Conservation (phyloP, 2,113 vertebrate species). For the Crypturellus undulatus region DNA sequence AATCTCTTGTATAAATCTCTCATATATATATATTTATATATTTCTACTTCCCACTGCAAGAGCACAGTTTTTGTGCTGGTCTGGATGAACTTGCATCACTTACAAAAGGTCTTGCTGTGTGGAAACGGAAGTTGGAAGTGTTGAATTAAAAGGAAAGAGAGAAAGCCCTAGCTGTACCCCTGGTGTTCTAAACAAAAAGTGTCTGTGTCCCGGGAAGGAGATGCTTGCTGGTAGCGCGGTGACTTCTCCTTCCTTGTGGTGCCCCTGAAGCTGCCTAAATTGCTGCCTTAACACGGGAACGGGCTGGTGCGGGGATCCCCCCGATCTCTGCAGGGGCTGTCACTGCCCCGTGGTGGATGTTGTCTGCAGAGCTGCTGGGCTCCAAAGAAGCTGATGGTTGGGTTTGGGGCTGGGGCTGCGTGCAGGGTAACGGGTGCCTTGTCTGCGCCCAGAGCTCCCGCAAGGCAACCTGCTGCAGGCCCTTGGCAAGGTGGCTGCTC, state of each 20-base stretch:
- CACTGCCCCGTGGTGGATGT: too few relatives aligned
- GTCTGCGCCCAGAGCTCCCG: too few relatives aligned
- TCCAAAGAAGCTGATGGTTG: too few relatives aligned
- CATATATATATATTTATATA: too few relatives aligned
- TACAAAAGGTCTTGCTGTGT: neutral
- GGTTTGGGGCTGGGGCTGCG: too few relatives aligned
- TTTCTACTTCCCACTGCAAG: neutral
- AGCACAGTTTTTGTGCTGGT: neutral
- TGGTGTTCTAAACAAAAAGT: neutral
- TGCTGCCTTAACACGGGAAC: neutral
- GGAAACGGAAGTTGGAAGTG: neutral
- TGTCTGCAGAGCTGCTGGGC: too few relatives aligned
- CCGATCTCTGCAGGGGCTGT: too few relatives aligned
- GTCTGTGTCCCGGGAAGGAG: neutral
- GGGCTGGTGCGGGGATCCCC: neutral
- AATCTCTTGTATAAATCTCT: too few relatives aligned
- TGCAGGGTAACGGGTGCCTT: too few relatives aligned
- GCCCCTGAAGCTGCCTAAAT: neutral
- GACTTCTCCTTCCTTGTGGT: neutral
- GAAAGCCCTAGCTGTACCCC: neutral
- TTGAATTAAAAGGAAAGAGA: neutral
- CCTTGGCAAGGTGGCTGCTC: neutral
- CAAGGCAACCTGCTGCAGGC: too few relatives aligned
- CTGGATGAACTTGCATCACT: neutral
- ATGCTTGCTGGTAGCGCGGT: neutral